Percentiles rank a stretch among this genome's conserved stretches.
Evolutionary conservation across 2,797 vertebrate genomes (phyloP).

Genomic region (Cheirogaleus major): DNA sequence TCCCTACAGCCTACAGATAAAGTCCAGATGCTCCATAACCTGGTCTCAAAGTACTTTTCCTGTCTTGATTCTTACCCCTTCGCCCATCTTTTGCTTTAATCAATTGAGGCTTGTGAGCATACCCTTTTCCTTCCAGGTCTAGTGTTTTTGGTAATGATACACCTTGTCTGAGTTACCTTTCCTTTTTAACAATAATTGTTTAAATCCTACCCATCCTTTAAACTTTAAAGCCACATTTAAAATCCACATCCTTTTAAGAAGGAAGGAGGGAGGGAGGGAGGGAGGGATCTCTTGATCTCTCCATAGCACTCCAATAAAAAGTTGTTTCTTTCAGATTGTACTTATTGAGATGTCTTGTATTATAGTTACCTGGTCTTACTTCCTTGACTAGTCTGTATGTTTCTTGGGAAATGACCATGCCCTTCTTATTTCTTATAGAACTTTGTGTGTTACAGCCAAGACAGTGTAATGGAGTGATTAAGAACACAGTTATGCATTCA

Average conservation of each 20-base stretch:
- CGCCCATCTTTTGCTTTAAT: constrained; percentile 6
- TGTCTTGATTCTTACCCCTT: not conserved
- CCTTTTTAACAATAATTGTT: not conserved
- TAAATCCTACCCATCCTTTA: not conserved
- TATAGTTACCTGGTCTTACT: not conserved
- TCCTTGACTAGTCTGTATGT: not conserved
- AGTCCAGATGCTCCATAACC: not conserved
- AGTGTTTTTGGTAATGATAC: not conserved
- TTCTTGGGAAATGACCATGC: not conserved
- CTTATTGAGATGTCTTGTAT: not conserved
- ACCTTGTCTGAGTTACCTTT: not conserved
- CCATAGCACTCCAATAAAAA: not conserved
- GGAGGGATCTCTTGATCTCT: not conserved
- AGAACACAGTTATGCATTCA: not conserved
- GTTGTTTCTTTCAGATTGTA: not conserved
- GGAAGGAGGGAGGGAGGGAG: not conserved
- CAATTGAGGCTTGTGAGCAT: not conserved
- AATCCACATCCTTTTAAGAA: not conserved
- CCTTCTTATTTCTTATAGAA: not conserved
- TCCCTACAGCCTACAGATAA: not conserved
- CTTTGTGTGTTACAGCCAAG: not conserved
- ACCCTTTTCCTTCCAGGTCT: not conserved
- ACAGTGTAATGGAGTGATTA: not conserved
- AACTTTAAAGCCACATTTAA: not conserved
- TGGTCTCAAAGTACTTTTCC: not conserved